Evolutionary conservation across 1,140 invertebrate species (phyloP), one percentile per base, ranked within the genome.

Genomic region (Diorhabda elongata): DNA sequence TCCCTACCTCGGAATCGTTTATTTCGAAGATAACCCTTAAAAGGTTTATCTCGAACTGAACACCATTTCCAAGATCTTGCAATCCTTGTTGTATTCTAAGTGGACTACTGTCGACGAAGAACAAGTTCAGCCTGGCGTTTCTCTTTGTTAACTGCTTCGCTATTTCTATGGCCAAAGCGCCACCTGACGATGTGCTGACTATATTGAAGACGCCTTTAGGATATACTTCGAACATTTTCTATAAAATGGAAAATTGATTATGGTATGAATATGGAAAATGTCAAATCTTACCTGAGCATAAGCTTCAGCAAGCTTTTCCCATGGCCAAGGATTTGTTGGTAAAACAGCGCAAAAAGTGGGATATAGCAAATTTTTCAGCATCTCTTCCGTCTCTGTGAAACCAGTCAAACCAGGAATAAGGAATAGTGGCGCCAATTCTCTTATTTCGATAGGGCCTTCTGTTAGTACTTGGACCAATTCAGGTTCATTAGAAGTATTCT

Each of bases 81-180:
- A 80, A 64, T 7, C 74, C 69, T 5, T 72, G 62, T 64, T 78
- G 77, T 43, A 80, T 71, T 8, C 76, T 79, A 2, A 76, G 71
- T n/a, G 80, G 79, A 2, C 79, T 77, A 52, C 76, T 78, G 69
- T 82, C 81, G 3, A 81, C 69, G 26, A 80, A 75, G 44, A 77
- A 79, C 5, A 82, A 58, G 61, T 80, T 73, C 5, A 76, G 71
- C 26, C 72, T 79, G 3, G 73, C 73, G 3, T 78, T 77, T 43
- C 68, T 56, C 61, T 76, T 69, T 11, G 79, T 69, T 58, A 82
- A 66, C 45, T 76, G 73, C 67, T 69, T 76, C 4, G 79, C 74
- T 6, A 81, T 76, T 76, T 81, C 80, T 5, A 81, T 72, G 26
- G 78, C 75, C 2, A 81, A 58, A 8, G 76, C 70, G 9, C 81